Base-by-base conservation (phyloP, 1,140 invertebrate species). In the Nomia melanderi region DNA sequence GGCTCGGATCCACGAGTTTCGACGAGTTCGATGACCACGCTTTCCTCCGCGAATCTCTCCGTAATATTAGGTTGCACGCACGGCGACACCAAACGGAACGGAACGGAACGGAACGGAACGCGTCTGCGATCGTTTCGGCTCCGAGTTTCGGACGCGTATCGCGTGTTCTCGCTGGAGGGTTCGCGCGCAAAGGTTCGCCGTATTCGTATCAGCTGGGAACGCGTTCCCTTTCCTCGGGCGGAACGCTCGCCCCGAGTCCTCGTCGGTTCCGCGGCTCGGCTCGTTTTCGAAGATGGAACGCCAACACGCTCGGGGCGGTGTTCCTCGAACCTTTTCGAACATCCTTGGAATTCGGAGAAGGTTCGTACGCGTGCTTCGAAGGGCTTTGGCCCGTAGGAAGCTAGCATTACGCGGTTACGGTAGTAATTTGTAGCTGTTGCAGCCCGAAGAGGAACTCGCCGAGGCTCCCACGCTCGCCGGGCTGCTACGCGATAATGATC, bases 341-440 rank as follows among this genome's bases (percentile, higher is more conserved):
- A 33, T 54, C 60, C 77, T 77, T 50, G 77, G 70, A 79, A 85
- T 81, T 69, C 78, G 67, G 67, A 82, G 76, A 75, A 81, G 76
- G 79, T 53, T 25, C 27, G 50, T 70, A 60, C 79, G 63, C 77
- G 77, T 65, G 78, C 63, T 77, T 65, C 41, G 66, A 82, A 54
- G 60, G 36, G 74, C 65, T 76, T 81, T 76, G 59, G 75, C 56
- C 75, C 47, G 54, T 76, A 75, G 59, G 64, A 67, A 62, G 64
- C 77, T 76, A 64, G 79, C 79, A 84, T 87, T 84, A 80, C 84
- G 84, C 82, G 85, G 86, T 84, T 86, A 87, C 84, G 82, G 79
- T 82, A 86, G 85, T 87, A 84, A 87, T 87, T 87, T 87, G 79
- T 84, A 82, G 69, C 67, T 71, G 74, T 67, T 59, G 33, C 29